These are phyloP conservation scores for Eurypyga helias DNA, from an alignment of 2,113 vertebrate genomes.

Conservation along the genomic window DNA sequence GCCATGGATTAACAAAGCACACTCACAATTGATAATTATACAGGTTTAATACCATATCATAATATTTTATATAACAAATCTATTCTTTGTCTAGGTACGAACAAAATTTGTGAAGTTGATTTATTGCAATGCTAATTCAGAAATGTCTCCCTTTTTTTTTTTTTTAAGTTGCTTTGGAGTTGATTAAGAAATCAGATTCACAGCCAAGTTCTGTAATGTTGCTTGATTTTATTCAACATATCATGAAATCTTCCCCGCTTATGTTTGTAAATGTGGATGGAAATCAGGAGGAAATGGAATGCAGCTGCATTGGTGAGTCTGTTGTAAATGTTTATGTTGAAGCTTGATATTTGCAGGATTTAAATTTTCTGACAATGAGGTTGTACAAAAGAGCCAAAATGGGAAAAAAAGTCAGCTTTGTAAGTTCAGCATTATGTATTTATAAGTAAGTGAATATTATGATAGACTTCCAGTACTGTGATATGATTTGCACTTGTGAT, in stretches of 20 bases:
- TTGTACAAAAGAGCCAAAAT: not conserved
- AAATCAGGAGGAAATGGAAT: slow-evolving; percentile 77
- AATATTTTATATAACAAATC: not conserved
- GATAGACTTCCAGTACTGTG: not conserved
- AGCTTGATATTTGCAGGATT: not conserved
- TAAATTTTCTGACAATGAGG: not conserved
- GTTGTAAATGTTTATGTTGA: not conserved
- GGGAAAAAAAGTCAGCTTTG: not conserved
- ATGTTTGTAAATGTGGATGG: slow-evolving; percentile 91
- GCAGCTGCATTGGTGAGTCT: slow-evolving; percentile 83
- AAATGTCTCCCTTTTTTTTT: not conserved
- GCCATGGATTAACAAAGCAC: not conserved
- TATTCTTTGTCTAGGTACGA: not conserved
- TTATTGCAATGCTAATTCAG: not conserved
- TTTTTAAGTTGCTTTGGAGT: slow-evolving; percentile 88
- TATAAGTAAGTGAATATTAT: not conserved
- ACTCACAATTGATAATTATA: not conserved
- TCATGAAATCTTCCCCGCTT: slow-evolving; percentile 94
- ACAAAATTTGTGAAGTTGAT: not conserved
- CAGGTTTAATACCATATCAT: not conserved
- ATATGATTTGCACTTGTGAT: not conserved
- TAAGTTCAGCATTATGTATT: not conserved
- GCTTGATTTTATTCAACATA: slow-evolving; percentile 95
- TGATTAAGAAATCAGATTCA: slow-evolving; percentile 90
- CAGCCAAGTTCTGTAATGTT: slow-evolving; percentile 96